Evolutionary conservation across 2,888 invertebrate genomes (phyloP), one percentile per base, ranked within the genome.

Genomic region (Gonocerus acuteangulatus): DNA sequence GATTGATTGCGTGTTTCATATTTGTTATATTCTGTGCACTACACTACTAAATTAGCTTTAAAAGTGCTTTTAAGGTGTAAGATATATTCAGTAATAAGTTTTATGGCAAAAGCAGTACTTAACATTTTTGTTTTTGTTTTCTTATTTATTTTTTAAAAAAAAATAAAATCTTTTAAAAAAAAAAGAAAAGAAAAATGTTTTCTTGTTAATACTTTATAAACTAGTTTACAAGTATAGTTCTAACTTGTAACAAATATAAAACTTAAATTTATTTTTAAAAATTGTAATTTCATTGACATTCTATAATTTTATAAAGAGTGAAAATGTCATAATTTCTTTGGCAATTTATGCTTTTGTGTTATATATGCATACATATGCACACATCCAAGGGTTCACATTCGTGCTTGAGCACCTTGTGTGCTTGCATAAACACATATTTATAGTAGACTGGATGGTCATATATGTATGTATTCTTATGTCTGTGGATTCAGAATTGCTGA

Each of bases 61-160:
- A 42, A 52, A 52, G 36, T 52, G 52, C 52, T 52, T 52, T 52
- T 52, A 52, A 52, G 52, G 52, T 52, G 52, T 52, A 52, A 52
- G 52, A 52, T 52, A 52, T 36, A 52, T 52, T 52, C 36, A 36
- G 52, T 52, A 52, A 52, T 51, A 51, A 42, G 36, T 52, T 39
- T 39, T 39, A 39, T 36, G 52, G 52, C 52, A 52, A 39, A 32
- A 39, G 42, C 52, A 52, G 52, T 52, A 52, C 52, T 52, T 52
- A 52, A 52, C 52, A 39, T 52, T 42, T 36, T 52, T 52, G 16
- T 21, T 52, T 52, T 39, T 52, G 18, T 42, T 52, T 39, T 13
- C 19, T 39, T 52, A 39, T 52, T 36, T 34, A 34, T 34, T 39
- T n/a, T 39, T 39, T 39, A 39, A 39, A 39, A 39, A 51, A 51